A percentile compares a stretch with the other conserved stretches of the same genome.
phyloP scores from a whole-genome alignment of 1,140 invertebrate species.

The Probaryconus sp. region DNA sequence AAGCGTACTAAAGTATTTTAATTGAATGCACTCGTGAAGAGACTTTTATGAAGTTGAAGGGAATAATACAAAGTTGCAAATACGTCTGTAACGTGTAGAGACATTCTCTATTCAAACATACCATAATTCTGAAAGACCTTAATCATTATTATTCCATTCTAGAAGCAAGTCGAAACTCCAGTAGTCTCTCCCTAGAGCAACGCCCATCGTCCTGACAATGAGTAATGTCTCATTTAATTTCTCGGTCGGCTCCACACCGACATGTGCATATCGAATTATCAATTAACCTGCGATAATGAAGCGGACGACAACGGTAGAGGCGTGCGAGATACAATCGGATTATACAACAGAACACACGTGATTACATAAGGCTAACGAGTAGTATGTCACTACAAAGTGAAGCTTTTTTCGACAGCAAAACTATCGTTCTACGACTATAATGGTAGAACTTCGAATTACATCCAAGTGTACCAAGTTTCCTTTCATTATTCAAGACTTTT shows the following conservation, averaged over 20 bases:
- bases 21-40: too few species aligned
- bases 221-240: slow-evolving; percentile 56
- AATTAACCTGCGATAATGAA: slow-evolving; percentile 65
- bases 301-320: slow-evolving; percentile 43
- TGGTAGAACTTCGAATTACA: not conserved
- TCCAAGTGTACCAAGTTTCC: too few species aligned
- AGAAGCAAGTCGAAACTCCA: slow-evolving; percentile 14
- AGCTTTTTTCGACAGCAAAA: slow-evolving; percentile 19
- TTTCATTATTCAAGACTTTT: too few species aligned
- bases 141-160: slow-evolving; percentile 34
- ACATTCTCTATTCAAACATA: slow-evolving; percentile 5
- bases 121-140: slow-evolving; percentile 36
- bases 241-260: slow-evolving; percentile 44
- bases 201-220: slow-evolving; percentile 39
- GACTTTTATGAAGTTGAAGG: too few species aligned
- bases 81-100: slow-evolving; percentile 1
- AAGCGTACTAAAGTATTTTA: too few species aligned
- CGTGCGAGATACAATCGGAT: slow-evolving; percentile 49
- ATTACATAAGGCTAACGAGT: slow-evolving; percentile 65
- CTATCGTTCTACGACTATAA: slow-evolving; percentile 1
- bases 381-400: slow-evolving; percentile 30
- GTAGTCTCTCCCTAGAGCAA: slow-evolving; percentile 20
- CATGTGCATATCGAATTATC: slow-evolving; percentile 58
- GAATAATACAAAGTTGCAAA: slow-evolving; percentile 12
- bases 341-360: slow-evolving; percentile 50